Percentiles rank a stretch among this genome's conserved stretches.
Evolutionary conservation across 2,797 vertebrate genomes (phyloP).

Genomic region (Hyperoplus immaculatus): DNA sequence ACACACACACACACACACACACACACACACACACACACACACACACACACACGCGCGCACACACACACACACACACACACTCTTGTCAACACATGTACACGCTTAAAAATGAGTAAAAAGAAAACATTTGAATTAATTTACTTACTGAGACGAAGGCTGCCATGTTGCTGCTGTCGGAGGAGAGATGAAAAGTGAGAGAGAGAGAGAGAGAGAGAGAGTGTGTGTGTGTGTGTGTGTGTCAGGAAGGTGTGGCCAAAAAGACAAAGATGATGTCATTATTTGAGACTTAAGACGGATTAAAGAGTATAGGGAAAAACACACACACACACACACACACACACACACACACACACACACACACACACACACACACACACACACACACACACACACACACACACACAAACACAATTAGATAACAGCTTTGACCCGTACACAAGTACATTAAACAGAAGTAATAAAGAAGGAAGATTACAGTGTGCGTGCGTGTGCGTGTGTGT

Average conservation of each 20-base stretch:
- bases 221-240: slow-evolving; percentile 23
- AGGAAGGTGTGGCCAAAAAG: slow-evolving; percentile 27
- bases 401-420: slow-evolving; percentile 26
- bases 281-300: slow-evolving; percentile 30
- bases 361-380: background rate
- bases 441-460: background rate
- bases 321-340: background rate
- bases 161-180: slow-evolving; percentile 25
- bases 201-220: background rate
- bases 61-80: too few relatives aligned
- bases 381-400: slow-evolving; percentile 7
- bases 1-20: too few relatives aligned
- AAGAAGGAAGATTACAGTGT: slow-evolving; percentile 7
- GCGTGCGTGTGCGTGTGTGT: slow-evolving; percentile 15
- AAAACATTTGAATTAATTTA: background rate
- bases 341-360: background rate
- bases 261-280: slow-evolving; percentile 37
- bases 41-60: too few relatives aligned
- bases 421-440: slow-evolving; percentile 28
- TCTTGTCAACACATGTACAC: too few relatives aligned
- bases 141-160: slow-evolving; percentile 67
- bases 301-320: slow-evolving; percentile 23
- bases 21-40: too few relatives aligned
- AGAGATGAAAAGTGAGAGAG: background rate
- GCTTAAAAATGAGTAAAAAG: background rate